Evolutionary conservation across 2,113 vertebrate genomes (phyloP), one percentile per base, ranked within the genome.

Genomic region (Buteo buteo): DNA sequence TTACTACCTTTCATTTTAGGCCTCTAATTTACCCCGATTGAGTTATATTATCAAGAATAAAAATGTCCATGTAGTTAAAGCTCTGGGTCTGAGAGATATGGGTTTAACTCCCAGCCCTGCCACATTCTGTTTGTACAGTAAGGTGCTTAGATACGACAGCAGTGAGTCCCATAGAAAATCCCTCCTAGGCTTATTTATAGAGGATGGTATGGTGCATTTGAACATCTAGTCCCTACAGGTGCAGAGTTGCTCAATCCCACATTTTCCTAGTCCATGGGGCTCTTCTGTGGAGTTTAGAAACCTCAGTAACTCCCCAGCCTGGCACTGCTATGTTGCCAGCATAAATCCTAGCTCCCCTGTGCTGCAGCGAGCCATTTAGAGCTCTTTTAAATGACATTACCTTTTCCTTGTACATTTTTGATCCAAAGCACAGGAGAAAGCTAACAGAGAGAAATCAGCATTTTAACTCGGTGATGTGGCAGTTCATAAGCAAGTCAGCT

Each of bases 401-500:
- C 86, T 95, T 94, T 94, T 61, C 65, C 76, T 84, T 66, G 54
- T 80, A 11, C 88, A 89, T 73, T 95, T 97, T 94, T 95, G 88
- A 95, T 94, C 89, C 93, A 90, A 93, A 94, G 82, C 74, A 95
- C 78, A 73, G 86, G 66, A 91, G 70, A 95, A 94, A 94, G 91
- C 86, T 85, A 95, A 73, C 77, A 77, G 83, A 91, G 83, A 61
- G 73, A 85, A 96, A 94, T 94, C 95, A 94, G 93, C 84, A 94
- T 77, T 97, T 93, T 78, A 90, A 91, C 91, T 80, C 40, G 49
- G 91, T 87, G 94, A 94, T 89, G 86, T 87, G 93, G 87, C 89
- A 86, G 85, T 90, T 95, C 91, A 91, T 77, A 88, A 95, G 78
- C 74, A 90, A 95, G 94, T 89, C 94, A 90, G 91, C 71, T 95